Percentiles rank a stretch among this genome's conserved stretches.
Conservation (phyloP, 2,888 invertebrate genomes). For the Dione vanillae region DNA sequence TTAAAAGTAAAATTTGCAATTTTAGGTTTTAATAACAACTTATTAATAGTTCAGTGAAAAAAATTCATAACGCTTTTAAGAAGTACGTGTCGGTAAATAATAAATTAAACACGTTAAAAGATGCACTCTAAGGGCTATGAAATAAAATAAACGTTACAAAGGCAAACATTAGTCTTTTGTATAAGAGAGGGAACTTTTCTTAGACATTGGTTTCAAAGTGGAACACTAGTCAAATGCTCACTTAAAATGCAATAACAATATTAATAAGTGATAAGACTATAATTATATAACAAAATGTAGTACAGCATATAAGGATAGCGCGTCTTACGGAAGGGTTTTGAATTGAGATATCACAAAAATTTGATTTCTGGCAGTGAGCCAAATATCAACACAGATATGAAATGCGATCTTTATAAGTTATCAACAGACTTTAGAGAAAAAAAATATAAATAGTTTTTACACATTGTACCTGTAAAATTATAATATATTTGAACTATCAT, state of each 20-base stretch:
- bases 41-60: not conserved
- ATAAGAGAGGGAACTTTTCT: not conserved
- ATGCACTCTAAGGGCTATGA: not conserved
- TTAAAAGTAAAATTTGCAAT: not conserved
- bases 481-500: not conserved
- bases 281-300: conserved; percentile 1
- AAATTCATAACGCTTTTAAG: too few relatives aligned
- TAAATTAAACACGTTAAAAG: too few relatives aligned
- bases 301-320: conserved; percentile 28
- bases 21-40: not conserved
- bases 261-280: not conserved
- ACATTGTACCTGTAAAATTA: too few relatives aligned
- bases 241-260: not conserved
- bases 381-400: conserved; percentile 31
- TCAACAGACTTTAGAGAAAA: not conserved
- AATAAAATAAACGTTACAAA: not conserved
- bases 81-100: too few relatives aligned
- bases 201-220: not conserved
- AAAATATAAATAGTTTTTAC: too few relatives aligned
- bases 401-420: conserved; percentile 13
- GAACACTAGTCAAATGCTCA: too few relatives aligned
- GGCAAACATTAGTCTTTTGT: not conserved
- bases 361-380: conserved; percentile 29
- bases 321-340: conserved; percentile 25
- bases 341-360: conserved; percentile 27